Conservation (phyloP, 2,888 invertebrate species). For the Diploptera punctata region DNA sequence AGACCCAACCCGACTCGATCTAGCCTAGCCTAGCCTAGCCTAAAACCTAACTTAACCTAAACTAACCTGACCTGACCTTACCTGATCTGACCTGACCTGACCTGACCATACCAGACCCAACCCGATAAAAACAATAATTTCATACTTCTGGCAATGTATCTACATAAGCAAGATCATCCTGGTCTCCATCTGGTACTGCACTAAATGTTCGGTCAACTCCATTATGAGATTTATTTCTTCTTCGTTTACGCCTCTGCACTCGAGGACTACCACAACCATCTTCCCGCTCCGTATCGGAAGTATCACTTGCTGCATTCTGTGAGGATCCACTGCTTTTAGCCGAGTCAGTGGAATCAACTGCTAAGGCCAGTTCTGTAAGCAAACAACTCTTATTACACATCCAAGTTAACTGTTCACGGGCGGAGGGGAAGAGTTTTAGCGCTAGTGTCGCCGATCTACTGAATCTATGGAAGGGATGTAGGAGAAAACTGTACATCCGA, state of each 20-base stretch:
- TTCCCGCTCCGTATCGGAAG: constrained; percentile 71
- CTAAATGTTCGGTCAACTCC: constrained; percentile 52
- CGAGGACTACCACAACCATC: constrained; percentile 83
- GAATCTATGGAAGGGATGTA: no score
- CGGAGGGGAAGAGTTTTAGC: no score
- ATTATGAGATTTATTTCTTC: constrained; percentile 57
- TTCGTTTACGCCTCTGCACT: constrained; percentile 70
- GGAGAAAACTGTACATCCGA: no score
- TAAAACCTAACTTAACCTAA: no score
- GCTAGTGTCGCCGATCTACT: no score
- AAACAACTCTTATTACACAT: no score
- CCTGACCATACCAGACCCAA: neutral
- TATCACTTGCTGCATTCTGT: constrained; percentile 60
- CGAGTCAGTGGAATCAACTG: constrained; percentile 55
- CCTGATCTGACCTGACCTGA: neutral
- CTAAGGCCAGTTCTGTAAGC: constrained; percentile 32
- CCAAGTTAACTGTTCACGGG: no score
- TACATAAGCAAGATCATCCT: constrained; percentile 78
- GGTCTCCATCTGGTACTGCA: constrained; percentile 56
- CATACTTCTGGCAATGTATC: constrained; percentile 86
- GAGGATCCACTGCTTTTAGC: constrained; percentile 54
- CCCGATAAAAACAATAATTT: neutral
- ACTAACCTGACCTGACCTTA: neutral
- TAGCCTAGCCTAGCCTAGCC: neutral
- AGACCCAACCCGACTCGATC: neutral